These are phyloP conservation scores for Turdus rufiventris DNA, from an alignment of 2,113 vertebrate genomes.

Conservation along the genomic window DNA sequence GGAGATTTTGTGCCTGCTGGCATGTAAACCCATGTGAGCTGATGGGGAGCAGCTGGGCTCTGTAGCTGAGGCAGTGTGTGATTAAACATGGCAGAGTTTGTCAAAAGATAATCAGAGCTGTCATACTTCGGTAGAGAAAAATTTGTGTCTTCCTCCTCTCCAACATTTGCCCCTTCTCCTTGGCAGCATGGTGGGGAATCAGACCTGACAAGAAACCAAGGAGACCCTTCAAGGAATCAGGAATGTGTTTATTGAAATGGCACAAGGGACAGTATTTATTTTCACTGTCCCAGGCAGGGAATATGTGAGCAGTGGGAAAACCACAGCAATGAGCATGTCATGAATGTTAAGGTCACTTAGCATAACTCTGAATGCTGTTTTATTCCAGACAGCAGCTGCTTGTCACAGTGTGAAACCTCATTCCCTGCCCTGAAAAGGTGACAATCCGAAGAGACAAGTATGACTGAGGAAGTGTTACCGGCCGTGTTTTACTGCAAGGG, in stretches of 20 bases:
- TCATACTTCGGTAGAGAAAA: background rate
- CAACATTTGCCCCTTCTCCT: background rate
- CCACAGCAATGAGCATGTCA: background rate
- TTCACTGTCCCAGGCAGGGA: background rate
- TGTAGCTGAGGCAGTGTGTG: background rate
- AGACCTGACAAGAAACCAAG: background rate
- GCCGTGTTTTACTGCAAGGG: background rate
- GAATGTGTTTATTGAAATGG: background rate
- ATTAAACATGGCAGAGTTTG: background rate
- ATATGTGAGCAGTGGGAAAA: background rate
- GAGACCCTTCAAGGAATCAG: background rate
- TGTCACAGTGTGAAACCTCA: background rate
- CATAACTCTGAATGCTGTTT: background rate
- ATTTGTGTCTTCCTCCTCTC: background rate
- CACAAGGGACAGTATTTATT: background rate
- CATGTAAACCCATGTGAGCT: background rate
- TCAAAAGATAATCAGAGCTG: background rate
- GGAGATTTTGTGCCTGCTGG: background rate
- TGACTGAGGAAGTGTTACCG: background rate
- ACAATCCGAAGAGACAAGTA: background rate
- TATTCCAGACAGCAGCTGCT: background rate
- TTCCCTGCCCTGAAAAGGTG: background rate
- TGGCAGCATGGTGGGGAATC: background rate
- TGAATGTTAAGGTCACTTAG: conserved; percentile 7
- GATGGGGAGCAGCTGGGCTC: background rate